A percentile compares a stretch with the other conserved stretches of the same genome.
Conservation (phyloP, 2,113 vertebrate species). For the Serilophus lunatus region DNA sequence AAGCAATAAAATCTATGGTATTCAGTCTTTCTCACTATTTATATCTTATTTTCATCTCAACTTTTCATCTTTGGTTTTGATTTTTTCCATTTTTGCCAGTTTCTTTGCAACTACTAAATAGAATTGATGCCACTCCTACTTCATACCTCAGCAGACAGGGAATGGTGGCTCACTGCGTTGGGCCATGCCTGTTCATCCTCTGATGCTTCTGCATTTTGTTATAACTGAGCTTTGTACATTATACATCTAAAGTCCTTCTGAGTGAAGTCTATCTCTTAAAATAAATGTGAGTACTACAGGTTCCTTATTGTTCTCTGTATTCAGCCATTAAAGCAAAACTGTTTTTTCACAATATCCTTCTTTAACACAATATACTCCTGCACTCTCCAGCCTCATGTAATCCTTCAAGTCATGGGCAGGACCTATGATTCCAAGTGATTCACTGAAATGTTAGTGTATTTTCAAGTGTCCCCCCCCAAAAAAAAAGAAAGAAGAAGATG, state of each 20-base stretch:
- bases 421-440: not conserved
- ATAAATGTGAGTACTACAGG: not conserved
- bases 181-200: not conserved
- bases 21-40: not conserved
- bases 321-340: not conserved
- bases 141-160: not conserved
- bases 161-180: accelerated
- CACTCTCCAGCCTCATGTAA: not conserved
- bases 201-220: not conserved
- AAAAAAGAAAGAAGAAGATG: not conserved
- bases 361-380: not conserved
- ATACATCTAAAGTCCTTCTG: not conserved
- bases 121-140: not conserved
- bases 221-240: not conserved
- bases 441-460: not conserved
- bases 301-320: not conserved
- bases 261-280: not conserved
- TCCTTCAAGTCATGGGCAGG: not conserved
- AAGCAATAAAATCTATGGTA: not conserved
- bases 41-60: not conserved
- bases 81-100: not conserved
- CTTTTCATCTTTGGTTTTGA: not conserved
- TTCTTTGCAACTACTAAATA: not conserved
- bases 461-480: not conserved
- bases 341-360: not conserved